phyloP scores from a whole-genome alignment of 2,113 vertebrate genomes.

The Hipposideros armiger region DNA sequence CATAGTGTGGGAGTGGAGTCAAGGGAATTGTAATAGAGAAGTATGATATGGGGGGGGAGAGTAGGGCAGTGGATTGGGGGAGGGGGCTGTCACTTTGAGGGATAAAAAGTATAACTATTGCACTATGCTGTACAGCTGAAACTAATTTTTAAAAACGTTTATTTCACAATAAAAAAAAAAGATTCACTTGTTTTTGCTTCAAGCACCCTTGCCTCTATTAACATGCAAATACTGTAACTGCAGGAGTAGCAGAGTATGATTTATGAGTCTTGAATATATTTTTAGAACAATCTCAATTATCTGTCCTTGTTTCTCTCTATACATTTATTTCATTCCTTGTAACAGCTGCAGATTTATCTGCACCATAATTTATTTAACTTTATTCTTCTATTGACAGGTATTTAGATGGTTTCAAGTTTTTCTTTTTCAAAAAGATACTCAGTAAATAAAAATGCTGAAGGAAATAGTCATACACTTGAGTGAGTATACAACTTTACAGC shows the following conservation, averaged over 20 bases:
- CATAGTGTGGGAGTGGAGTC: too few species aligned
- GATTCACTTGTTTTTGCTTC: not conserved
- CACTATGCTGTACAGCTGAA: too few species aligned
- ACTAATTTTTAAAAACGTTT: too few species aligned
- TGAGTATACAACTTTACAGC: not conserved
- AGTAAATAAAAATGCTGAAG: not conserved
- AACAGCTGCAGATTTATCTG: not conserved
- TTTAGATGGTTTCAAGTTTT: conserved; percentile 27
- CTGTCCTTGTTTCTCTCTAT: not conserved
- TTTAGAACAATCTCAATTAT: conserved; percentile 44
- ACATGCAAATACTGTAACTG: not conserved
- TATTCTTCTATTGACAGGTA: not conserved
- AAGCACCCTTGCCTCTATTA: not conserved
- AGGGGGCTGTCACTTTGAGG: too few species aligned
- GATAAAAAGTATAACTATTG: too few species aligned
- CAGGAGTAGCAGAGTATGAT: not conserved
- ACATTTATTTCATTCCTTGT: not conserved
- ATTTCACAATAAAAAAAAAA: not conserved
- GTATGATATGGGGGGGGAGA: too few species aligned
- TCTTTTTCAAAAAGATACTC: conserved; percentile 9
- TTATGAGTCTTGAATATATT: not conserved
- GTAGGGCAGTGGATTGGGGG: too few species aligned
- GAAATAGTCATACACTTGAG: not conserved
- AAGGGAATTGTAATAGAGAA: too few species aligned
- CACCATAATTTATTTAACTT: not conserved